These are phyloP conservation scores for Gandaritis pyraliata DNA, from an alignment of 2,888 invertebrate genomes.

Conservation along the genomic window DNA sequence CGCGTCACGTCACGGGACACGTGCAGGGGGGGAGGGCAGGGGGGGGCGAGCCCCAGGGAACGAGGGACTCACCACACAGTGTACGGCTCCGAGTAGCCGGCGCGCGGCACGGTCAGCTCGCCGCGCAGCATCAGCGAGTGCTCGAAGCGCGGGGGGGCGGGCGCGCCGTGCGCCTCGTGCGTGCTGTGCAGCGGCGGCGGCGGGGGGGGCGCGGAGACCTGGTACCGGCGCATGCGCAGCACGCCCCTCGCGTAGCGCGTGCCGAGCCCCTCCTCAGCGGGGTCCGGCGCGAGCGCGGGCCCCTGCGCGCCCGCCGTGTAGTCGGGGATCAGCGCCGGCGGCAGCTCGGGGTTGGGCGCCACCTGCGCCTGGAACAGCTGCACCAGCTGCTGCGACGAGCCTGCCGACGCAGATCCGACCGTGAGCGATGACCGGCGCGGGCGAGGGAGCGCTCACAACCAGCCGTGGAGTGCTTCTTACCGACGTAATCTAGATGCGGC, in stretches of 20 bases:
- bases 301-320: conserved; percentile 32
- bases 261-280: conserved; percentile 38
- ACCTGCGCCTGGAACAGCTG: conserved; percentile 58
- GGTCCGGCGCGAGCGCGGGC: conserved; percentile 4
- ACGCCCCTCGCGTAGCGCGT: conserved; percentile 38
- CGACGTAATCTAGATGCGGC: conserved; percentile 28
- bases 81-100: conserved; percentile 68
- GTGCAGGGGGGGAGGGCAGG: not conserved
- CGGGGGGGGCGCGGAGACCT: conserved; percentile 5
- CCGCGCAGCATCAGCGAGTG: conserved; percentile 58
- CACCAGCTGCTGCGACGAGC: conserved; percentile 55
- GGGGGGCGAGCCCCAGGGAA: no score
- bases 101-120: conserved; percentile 59
- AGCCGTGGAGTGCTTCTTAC: conserved; percentile 18
- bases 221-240: conserved; percentile 29
- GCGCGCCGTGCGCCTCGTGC: conserved; percentile 29
- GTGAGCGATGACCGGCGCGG: not conserved
- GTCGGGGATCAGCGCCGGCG: conserved; percentile 59
- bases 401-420: conserved; percentile 42
- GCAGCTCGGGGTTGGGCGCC: conserved; percentile 55
- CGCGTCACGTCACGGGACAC: not conserved
- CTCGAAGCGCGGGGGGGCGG: conserved; percentile 55
- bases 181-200: conserved; percentile 14
- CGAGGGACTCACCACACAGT: conserved; percentile 53
- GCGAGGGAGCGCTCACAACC: no score